Conservation (phyloP, 2,888 invertebrate species). For the Philaethria dido region DNA sequence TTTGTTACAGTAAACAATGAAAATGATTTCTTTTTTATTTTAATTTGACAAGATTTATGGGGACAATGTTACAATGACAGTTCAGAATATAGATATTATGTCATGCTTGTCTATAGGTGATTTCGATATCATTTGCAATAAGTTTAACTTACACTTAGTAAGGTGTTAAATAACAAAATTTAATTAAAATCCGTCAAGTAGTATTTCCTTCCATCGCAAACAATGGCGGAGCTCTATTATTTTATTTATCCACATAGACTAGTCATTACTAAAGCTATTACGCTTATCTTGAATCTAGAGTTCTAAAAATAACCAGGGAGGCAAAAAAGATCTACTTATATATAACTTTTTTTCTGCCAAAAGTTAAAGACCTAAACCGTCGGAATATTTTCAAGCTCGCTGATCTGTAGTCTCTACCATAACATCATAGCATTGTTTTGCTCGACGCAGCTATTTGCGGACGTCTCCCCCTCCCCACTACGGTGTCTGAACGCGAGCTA, state of each 20-base stretch:
- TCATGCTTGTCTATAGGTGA: too few species aligned
- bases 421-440: constrained; percentile 83
- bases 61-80: neutral
- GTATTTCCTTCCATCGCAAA: neutral
- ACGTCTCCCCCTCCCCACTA: constrained; percentile 56
- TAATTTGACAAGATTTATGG: constrained; percentile 3
- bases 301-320: neutral
- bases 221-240: neutral
- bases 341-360: neutral
- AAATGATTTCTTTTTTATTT: neutral
- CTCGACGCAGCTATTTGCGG: constrained; percentile 80
- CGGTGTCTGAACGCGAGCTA: constrained; percentile 79
- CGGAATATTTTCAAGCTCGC: constrained; percentile 47
- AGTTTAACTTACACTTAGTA: neutral
- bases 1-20: constrained; percentile 12
- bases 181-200: neutral
- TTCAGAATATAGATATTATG: too few species aligned
- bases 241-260: neutral
- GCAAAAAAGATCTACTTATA: neutral
- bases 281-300: neutral
- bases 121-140: too few species aligned
- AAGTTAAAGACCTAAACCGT: constrained; percentile 36
- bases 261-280: neutral
- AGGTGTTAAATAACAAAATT: neutral
- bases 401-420: constrained; percentile 66